Evolutionary conservation across 2,888 invertebrate species (phyloP), one percentile per base, ranked within the genome.

Genomic region (Dasypolia templi): DNA sequence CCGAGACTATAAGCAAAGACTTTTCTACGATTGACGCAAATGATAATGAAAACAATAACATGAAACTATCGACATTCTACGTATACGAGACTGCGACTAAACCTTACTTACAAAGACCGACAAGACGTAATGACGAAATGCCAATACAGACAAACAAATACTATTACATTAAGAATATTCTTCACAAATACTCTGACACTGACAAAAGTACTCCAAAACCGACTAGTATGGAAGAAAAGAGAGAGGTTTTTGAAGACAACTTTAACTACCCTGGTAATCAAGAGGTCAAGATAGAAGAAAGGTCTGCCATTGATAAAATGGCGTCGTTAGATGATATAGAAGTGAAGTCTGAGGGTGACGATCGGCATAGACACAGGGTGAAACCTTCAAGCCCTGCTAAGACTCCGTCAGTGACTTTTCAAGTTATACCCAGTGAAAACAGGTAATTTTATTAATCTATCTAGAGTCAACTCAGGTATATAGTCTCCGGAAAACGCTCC

Each of bases 401-500:
- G 80, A 95, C 95, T 22, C 96, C 95, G 3, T 94, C 95, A 1
- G 96, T 96, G 4, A 92, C 93, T 63, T 96, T 96, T 77, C 93
- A 96, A 89, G 92, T 96, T 51, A 96, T 96, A 80, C 96, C 96
- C 1, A 96, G 96, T 89, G 96, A 96, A 86, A 95, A 95, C 78
- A 96, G 92, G 96, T 96, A 88, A 92, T 91, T 77, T 67, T 76
- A 51, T 11, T 42, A 9, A 17, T 46, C 9, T 39, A 19, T 49
- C 6, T 19, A 19, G n/a, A 35, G 3, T 26, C 22, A 32, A 35
- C 26, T 32, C 4, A 29, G 2, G 11, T 11, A 19, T 7, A 44
- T 32, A 22, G 1, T 3, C 19, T 42, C 32, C 7, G 11, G 5
- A 55, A 49, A 44, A 22, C 0, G 17, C 32, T 29, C 1, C 26